Evolutionary conservation across 1,140 invertebrate genomes (phyloP).

Genomic region (Pseudomyrmex gracilis): DNA sequence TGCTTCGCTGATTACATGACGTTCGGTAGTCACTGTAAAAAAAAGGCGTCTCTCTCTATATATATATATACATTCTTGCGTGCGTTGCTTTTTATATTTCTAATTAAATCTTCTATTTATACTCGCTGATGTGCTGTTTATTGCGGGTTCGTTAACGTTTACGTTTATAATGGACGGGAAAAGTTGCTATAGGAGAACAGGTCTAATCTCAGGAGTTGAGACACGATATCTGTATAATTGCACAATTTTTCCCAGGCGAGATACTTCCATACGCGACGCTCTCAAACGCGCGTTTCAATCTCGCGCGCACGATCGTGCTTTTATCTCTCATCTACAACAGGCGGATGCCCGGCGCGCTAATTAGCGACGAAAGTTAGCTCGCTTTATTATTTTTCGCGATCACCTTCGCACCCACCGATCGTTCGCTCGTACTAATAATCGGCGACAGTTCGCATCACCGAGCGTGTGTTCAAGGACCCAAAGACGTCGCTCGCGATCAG

Average conservation of each 20-base stretch:
- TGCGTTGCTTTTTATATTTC: neutral
- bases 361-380: slow-evolving; percentile 57
- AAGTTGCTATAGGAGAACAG: neutral
- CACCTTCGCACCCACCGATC: slow-evolving; percentile 8
- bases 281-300: slow-evolving; percentile 28
- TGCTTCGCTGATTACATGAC: slow-evolving; percentile 1
- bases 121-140: neutral
- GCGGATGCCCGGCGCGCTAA: slow-evolving; percentile 44
- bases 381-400: slow-evolving; percentile 19
- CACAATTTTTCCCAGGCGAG: slow-evolving; percentile 20
- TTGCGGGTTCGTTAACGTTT: slow-evolving; percentile 47
- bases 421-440: neutral
- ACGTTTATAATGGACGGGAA: neutral
- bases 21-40: neutral
- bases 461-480: neutral
- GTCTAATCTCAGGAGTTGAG: slow-evolving; percentile 22
- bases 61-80: slow-evolving; percentile 6
- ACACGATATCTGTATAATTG: neutral
- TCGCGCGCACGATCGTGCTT: slow-evolving; percentile 4
- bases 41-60: neutral
- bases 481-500: neutral
- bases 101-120: slow-evolving; percentile 42
- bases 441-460: neutral
- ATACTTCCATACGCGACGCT: slow-evolving; percentile 11
- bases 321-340: slow-evolving; percentile 40